Evolutionary conservation across 92 coral and sea anemone genomes (phyloP).

Genomic region (Actinostola sp.): DNA sequence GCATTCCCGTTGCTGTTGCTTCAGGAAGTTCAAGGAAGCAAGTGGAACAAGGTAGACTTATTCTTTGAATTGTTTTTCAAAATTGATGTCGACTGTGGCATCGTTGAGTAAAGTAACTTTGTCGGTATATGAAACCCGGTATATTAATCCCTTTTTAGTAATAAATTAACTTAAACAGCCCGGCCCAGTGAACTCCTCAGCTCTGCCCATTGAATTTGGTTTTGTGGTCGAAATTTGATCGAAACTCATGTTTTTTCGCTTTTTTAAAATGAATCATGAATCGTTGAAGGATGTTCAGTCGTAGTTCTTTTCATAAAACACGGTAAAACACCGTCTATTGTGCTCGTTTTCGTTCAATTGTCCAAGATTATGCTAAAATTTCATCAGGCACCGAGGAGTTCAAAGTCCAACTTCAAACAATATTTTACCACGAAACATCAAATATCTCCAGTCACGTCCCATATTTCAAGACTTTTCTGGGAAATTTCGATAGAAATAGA

Average conservation of each 20-base stretch:
- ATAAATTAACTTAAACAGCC: no score
- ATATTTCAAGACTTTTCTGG: not conserved
- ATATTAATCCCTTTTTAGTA: no score
- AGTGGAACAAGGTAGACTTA: slow-evolving; percentile 83
- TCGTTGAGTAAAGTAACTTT: no score
- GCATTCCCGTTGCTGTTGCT: slow-evolving; percentile 89
- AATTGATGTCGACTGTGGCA: not conserved
- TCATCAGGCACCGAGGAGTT: slow-evolving; percentile 20
- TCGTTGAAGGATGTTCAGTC: no score
- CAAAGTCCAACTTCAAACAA: slow-evolving; percentile 55
- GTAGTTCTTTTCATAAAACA: no score
- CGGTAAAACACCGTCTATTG: not conserved
- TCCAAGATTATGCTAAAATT: no score
- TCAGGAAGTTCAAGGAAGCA: slow-evolving; percentile 94
- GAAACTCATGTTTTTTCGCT: not conserved
- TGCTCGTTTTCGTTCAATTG: not conserved
- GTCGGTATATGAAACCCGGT: no score
- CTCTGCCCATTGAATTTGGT: no score
- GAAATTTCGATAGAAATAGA: not conserved
- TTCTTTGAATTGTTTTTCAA: not conserved
- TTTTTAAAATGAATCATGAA: not conserved
- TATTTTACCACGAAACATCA: not conserved
- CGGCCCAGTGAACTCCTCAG: no score
- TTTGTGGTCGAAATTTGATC: not conserved
- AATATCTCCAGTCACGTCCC: not conserved